Percentiles rank a stretch among this genome's conserved stretches.
Conservation (phyloP, 2,888 invertebrate genomes). For the Euclidia mi region DNA sequence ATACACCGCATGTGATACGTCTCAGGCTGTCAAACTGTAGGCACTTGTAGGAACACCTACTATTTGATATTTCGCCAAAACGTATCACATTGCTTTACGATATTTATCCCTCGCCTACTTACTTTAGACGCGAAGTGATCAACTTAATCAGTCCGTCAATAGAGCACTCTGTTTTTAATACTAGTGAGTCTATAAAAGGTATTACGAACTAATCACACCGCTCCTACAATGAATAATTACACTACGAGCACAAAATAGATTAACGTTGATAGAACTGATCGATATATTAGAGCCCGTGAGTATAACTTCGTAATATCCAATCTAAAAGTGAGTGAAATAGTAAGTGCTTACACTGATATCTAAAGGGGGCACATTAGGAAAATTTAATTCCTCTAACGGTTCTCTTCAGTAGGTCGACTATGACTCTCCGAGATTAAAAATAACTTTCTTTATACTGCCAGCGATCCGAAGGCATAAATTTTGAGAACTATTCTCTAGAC, state of each 20-base stretch:
- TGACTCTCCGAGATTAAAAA: slow-evolving; percentile 31
- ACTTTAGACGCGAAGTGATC: too few species aligned
- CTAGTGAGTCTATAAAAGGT: too few species aligned
- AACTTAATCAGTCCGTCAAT: too few species aligned
- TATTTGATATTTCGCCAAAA: too few species aligned
- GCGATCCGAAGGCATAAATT: slow-evolving; percentile 5
- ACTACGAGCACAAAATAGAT: not conserved
- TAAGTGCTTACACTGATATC: slow-evolving; percentile 11
- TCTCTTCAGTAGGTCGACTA: slow-evolving; percentile 13
- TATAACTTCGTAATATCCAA: slow-evolving; percentile 2
- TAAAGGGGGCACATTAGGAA: slow-evolving; percentile 5
- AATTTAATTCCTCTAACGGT: slow-evolving; percentile 14
- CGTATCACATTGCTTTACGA: too few species aligned
- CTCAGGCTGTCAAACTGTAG: too few species aligned
- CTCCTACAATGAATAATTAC: too few species aligned
- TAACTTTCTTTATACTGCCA: slow-evolving; percentile 28
- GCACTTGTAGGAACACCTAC: too few species aligned
- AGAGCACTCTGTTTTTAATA: too few species aligned
- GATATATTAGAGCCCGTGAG: not conserved
- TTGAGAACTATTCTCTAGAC: not conserved
- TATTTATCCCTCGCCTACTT: too few species aligned
- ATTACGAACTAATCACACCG: too few species aligned
- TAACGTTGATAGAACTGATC: not conserved
- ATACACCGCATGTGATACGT: too few species aligned
- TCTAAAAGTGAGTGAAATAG: slow-evolving; percentile 9